Evolutionary conservation across 2,113 vertebrate species (phyloP).

Genomic region (Pao palembangensis): DNA sequence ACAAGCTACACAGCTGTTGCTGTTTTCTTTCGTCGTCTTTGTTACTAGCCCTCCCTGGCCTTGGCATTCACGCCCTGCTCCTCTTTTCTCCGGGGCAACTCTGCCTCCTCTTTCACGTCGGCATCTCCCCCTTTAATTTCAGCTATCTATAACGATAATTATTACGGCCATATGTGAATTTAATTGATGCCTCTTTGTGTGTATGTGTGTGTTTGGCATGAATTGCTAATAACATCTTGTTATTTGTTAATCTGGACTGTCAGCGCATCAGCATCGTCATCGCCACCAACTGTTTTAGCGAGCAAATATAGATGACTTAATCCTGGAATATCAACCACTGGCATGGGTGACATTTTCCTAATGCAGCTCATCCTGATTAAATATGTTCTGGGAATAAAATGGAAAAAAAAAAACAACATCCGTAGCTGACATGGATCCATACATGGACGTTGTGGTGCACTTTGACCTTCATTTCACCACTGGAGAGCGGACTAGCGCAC

Average conservation of each 20-base stretch:
- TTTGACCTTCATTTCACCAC: constrained; percentile 35
- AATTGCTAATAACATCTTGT: constrained; percentile 60
- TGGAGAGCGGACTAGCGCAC: constrained; percentile 54
- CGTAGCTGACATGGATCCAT: constrained; percentile 1
- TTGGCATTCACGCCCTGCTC: constrained; percentile 50
- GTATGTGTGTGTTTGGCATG: constrained; percentile 34
- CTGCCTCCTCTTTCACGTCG: constrained; percentile 50
- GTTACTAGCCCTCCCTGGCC: constrained; percentile 59
- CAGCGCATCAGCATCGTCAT: constrained; percentile 53
- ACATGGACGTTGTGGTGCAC: constrained; percentile 1
- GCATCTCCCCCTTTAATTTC: constrained; percentile 58
- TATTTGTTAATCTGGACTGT: constrained; percentile 63
- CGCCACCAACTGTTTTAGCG: constrained; percentile 47
- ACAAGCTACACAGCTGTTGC: constrained; percentile 80
- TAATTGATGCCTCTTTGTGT: constrained; percentile 55
- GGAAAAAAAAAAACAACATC: constrained; percentile 11
- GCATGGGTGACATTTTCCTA: constrained; percentile 52
- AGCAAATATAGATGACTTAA: constrained; percentile 54
- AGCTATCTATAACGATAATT: constrained; percentile 71
- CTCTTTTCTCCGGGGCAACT: constrained; percentile 62
- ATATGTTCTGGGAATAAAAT: constrained; percentile 42
- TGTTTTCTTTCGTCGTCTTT: constrained; percentile 71
- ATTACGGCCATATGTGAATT: constrained; percentile 69
- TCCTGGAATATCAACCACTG: constrained; percentile 39
- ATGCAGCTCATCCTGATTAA: constrained; percentile 36